Evolutionary conservation across 92 coral and sea anemone species (phyloP), one percentile per base, ranked within the genome.

Genomic region (Meandrina meandrites): DNA sequence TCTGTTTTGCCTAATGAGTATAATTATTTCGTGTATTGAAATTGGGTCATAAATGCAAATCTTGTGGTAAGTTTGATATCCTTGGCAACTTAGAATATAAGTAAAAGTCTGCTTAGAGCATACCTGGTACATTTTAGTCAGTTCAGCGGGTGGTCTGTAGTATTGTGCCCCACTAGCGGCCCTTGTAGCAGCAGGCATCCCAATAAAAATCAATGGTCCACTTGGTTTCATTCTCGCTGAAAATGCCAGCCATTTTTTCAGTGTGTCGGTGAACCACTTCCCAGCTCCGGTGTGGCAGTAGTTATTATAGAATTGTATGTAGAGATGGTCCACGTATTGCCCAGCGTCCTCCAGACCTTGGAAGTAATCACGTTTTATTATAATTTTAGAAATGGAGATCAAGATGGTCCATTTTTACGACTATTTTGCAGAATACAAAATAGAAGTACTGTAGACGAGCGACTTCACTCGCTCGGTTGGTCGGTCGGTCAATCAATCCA

Each of bases 201-300:
- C 98, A 73, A 94, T 82, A 80, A 94, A 94, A 51, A 94, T 92
- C 60, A 94, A 82, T 22, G 98, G 98, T 21, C 95, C 95, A 2
- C 84, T 75, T 67, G 98, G 95, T 18, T 70, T 79, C 75, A 79
- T 79, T 6, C 89, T 87, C 22, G 16, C 22, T 15, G 95, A 77
- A 56, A 94, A 94, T 75, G 72, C 88, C 7, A 94, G 83, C 98
- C 98, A 94, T 54, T 86, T 82, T 70, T 94, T 30, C 47, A 92
- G 57, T 16, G 92, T 88, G 13, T 90, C 79, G 5, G 50, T 45
- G 58, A 94, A 94, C 95, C 84, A 80, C 9, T 92, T 19, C 31
- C 92, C 94, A 66, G 95, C 95, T 0, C 98, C 98, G 17, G 95
- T 92, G 88, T 92, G 94, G 78, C 98, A 94, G 89, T 93, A 93